Base-by-base conservation (phyloP, 1,140 invertebrate species). In the Drosophila quadrilineata region DNA sequence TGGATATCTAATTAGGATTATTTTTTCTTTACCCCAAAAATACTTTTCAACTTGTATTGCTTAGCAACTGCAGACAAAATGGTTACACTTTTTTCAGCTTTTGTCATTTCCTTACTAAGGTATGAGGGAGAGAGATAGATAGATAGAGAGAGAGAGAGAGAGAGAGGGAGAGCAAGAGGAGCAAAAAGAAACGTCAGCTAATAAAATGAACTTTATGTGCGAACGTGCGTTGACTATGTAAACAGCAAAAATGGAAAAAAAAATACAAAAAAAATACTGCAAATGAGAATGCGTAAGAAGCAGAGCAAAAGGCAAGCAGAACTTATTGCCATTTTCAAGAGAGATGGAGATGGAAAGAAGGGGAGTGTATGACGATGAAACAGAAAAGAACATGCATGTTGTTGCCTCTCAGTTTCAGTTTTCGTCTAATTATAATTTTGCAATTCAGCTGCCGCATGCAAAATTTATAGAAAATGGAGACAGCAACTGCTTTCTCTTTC, bases 181-280 rank as follows among this genome's bases (percentile, higher is more conserved):
- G 6, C 6, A 41, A 29, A 10, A 24, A 63, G 67, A 84, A 73
- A 70, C 57, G 79, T 59, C 68, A 71, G 79, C 79, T 77, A 84
- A 84, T 84, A 84, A 84, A 84, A 85, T 84, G 79, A 85, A 71
- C 79, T 85, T 85, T 84, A 85, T 79, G 79, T 71, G 57, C 58
- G 63, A 71, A 84, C 79, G 79, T 84, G 79, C 74, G 59, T 74
- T 50, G 79, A 84, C 79, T 84, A 17, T 4, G 12, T 45, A 45
- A 28, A n/a, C n/a, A n/a, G n/a, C 6, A 28, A 24, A 28, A 45
- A 28, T 28, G 6, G 22, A 28, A 45, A 26, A 14, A 45, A 24
- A 4, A 16, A 12, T 14, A 5, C 38, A 29, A 53, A 29, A 43
- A 31, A 56, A 46, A 46, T 14, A 38, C 19, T 28, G 17, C 33